A percentile compares a stretch with the other conserved stretches of the same genome.
Evolutionary conservation across 2,888 invertebrate genomes (phyloP).

Genomic region (Mesorhabditis spiculigera): DNA sequence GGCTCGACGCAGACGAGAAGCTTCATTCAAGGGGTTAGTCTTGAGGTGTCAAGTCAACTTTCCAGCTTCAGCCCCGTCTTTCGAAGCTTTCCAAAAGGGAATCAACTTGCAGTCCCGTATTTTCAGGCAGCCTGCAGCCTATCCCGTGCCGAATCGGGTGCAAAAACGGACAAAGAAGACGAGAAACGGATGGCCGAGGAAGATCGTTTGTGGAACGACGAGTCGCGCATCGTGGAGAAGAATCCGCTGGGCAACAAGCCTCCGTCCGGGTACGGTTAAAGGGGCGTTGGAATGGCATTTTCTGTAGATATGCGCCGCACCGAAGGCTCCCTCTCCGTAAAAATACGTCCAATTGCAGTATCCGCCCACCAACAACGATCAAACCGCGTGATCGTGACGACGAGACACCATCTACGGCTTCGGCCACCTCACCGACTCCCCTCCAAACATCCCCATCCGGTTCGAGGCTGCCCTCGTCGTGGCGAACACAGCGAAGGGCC

Average conservation of each 20-base stretch:
- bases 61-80: too few species aligned
- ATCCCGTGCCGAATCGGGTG: conserved; percentile 45
- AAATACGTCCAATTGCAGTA: neutral
- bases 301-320: too few species aligned
- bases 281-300: neutral
- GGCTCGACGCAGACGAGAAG: conserved; percentile 29
- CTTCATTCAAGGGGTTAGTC: conserved; percentile 35
- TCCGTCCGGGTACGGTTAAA: neutral
- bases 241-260: neutral
- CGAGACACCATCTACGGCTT: neutral
- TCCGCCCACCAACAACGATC: neutral
- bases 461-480: conserved; percentile 22
- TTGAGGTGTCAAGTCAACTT: neutral
- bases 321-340: too few species aligned
- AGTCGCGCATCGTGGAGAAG: conserved; percentile 9
- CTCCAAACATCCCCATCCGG: neutral
- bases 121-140: conserved; percentile 42
- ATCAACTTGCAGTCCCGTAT: neutral
- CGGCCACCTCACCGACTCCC: neutral
- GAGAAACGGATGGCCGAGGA: conserved; percentile 44
- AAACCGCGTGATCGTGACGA: too few species aligned
- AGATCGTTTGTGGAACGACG: conserved; percentile 44
- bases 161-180: conserved; percentile 27
- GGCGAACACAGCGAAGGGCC: conserved; percentile 34
- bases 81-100: neutral